Percentiles rank a stretch among this genome's conserved stretches.
Conservation (phyloP, 1,140 invertebrate species). For the Aphaenogaster rudis region DNA sequence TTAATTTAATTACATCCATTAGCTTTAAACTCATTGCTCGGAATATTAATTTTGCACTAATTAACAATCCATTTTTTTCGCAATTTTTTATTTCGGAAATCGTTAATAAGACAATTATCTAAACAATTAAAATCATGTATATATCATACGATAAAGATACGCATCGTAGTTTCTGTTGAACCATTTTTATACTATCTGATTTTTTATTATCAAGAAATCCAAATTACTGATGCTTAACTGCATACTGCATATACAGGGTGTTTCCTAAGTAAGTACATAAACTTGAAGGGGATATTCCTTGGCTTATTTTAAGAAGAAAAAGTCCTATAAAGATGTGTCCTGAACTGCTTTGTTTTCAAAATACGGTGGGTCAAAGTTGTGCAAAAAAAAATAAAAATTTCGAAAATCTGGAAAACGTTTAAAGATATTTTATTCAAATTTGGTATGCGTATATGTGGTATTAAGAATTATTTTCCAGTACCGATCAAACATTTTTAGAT, state of each 20-base stretch:
- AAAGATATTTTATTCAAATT: no score
- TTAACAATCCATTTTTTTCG: not conserved
- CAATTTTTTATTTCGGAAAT: not conserved
- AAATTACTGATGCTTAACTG: not conserved
- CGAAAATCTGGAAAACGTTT: no score
- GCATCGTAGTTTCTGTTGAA: not conserved
- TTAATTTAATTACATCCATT: slow-evolving; percentile 6
- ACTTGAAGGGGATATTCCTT: no score
- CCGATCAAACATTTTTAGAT: no score
- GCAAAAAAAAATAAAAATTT: no score
- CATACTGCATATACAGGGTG: not conserved
- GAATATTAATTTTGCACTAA: not conserved
- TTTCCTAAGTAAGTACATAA: no score
- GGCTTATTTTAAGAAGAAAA: no score
- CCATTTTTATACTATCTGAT: not conserved
- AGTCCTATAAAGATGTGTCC: no score
- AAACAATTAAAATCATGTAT: not conserved
- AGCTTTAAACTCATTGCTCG: not conserved
- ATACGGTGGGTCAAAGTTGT: no score
- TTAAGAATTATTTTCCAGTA: no score
- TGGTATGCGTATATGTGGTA: no score
- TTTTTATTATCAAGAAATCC: not conserved
- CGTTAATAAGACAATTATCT: not conserved
- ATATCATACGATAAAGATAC: not conserved
- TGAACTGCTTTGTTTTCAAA: no score